These are phyloP conservation scores for Hypocryptadius cinnamomeus DNA, from an alignment of 2,113 vertebrate species.

Conservation along the genomic window DNA sequence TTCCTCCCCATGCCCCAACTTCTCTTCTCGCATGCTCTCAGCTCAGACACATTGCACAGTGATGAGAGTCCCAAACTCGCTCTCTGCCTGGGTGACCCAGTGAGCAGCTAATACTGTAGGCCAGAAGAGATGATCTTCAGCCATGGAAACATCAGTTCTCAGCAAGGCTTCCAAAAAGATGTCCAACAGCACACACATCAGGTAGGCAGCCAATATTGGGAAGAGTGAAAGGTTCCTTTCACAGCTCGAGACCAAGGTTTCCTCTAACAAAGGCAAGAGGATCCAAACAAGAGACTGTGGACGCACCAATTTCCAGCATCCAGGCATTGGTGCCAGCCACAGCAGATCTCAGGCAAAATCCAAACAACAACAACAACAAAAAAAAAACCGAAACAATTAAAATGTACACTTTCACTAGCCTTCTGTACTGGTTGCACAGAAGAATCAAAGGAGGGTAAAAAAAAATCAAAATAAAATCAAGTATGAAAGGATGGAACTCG, in stretches of 20 bases:
- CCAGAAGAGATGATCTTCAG: background rate
- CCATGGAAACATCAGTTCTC: background rate
- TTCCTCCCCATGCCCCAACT: background rate
- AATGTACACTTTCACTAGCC: background rate
- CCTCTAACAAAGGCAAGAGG: background rate
- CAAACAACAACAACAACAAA: no score
- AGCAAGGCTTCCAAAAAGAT: background rate
- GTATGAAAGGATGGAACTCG: background rate
- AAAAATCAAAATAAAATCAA: background rate
- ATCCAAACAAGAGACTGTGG: background rate
- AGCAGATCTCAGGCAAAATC: background rate
- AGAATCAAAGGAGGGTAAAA: background rate
- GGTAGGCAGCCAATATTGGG: background rate
- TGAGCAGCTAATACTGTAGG: background rate
- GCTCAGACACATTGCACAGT: background rate
- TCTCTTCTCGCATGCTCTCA: background rate
- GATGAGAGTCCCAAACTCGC: background rate
- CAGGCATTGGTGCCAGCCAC: background rate
- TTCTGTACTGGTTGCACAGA: background rate
- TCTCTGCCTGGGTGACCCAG: background rate
- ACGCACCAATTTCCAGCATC: background rate
- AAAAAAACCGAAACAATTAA: fast-evolving
- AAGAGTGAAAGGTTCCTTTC: background rate
- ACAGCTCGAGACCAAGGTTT: background rate
- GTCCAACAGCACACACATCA: background rate